phyloP scores from a whole-genome alignment of 2,113 vertebrate genomes.

The Takifugu flavidus region DNA sequence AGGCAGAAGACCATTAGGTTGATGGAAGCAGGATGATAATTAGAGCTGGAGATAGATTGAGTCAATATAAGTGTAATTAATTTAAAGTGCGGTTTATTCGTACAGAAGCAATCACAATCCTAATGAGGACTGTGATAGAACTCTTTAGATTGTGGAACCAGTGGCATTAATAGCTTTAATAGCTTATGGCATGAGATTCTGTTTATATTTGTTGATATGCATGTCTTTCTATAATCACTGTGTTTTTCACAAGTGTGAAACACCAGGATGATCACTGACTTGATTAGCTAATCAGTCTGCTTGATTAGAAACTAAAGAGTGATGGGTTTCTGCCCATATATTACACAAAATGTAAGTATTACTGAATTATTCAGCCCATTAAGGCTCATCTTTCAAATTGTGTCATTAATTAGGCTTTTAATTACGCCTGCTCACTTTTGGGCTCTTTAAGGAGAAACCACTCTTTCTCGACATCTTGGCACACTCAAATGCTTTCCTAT shows the following conservation, averaged over 20 bases:
- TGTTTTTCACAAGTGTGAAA: constrained; percentile 9
- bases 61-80: constrained; percentile 74
- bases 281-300: constrained; percentile 27
- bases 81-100: constrained; percentile 71
- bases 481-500: neutral
- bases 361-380: constrained; percentile 48
- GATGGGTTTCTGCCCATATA: constrained; percentile 14
- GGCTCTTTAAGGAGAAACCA: constrained; percentile 22
- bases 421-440: constrained; percentile 50
- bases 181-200: constrained; percentile 41
- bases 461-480: neutral
- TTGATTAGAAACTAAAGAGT: constrained; percentile 24
- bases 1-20: constrained; percentile 49
- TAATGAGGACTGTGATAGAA: constrained; percentile 66
- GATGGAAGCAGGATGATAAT: constrained; percentile 68
- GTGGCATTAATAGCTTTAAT: constrained; percentile 59
- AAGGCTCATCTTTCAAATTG: constrained; percentile 52
- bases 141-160: constrained; percentile 51
- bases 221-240: constrained; percentile 42
- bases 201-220: constrained; percentile 47
- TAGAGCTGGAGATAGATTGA: constrained; percentile 65
- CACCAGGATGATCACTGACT: constrained; percentile 25
- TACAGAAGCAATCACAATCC: constrained; percentile 67
- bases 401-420: constrained; percentile 58
- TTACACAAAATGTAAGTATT: constrained; percentile 22